Conservation (phyloP, 2,797 vertebrate genomes). For the Mallotus villosus region DNA sequence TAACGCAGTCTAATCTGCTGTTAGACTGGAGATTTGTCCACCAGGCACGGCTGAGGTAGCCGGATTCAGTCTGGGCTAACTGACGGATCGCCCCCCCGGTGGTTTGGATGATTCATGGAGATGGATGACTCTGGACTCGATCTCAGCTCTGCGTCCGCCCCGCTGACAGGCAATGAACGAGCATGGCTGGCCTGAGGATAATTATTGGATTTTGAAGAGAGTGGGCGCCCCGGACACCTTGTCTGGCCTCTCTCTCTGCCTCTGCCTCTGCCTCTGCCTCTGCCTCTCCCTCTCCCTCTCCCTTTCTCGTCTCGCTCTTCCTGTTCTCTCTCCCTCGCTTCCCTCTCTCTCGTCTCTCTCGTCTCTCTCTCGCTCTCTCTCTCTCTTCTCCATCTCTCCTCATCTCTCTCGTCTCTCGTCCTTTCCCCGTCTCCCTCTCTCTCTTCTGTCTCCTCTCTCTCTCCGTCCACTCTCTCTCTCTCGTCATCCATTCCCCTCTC, state of each 20-base stretch:
- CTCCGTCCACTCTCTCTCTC: neutral
- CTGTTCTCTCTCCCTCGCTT: neutral
- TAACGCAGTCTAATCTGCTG: too few species aligned
- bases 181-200: neutral
- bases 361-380: neutral
- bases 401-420: neutral
- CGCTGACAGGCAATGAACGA: neutral
- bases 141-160: neutral
- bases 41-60: too few species aligned
- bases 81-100: neutral
- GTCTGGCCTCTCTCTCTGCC: neutral
- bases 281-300: neutral
- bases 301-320: neutral
- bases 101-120: neutral
- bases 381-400: neutral
- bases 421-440: neutral
- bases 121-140: neutral
- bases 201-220: neutral
- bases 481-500: neutral
- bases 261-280: neutral
- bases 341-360: neutral
- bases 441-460: neutral
- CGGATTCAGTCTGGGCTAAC: neutral
- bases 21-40: too few species aligned
- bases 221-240: neutral